Conservation (phyloP, 2,113 vertebrate genomes). For the Felis chaus region DNA sequence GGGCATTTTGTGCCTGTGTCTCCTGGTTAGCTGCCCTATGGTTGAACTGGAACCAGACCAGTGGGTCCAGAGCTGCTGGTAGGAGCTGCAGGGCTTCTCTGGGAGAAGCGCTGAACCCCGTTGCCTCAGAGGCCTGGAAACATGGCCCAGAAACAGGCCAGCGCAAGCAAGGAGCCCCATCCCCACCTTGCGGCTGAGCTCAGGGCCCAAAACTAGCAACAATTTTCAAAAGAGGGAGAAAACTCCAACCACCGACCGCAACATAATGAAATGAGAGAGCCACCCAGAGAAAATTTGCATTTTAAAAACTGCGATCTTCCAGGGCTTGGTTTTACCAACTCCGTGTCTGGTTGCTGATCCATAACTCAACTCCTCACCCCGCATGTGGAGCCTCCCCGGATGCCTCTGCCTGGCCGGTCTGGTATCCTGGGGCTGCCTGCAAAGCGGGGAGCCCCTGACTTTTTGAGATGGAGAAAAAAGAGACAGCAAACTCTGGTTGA, state of each 20-base stretch:
- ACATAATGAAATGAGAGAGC: background rate
- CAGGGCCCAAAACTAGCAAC: background rate
- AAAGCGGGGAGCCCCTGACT: background rate
- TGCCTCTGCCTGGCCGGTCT: background rate
- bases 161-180: background rate
- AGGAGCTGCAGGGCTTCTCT: background rate
- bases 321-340: background rate
- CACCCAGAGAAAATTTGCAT: background rate
- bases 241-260: background rate
- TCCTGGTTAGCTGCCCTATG: background rate
- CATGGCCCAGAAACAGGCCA: background rate
- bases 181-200: background rate
- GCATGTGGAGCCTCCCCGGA: background rate
- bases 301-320: background rate
- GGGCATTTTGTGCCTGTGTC: background rate
- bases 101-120: background rate
- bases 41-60: background rate
- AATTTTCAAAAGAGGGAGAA: conserved; percentile 1
- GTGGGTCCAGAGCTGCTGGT: background rate
- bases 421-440: background rate
- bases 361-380: background rate
- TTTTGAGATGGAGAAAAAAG: background rate
- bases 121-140: background rate
- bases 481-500: background rate
- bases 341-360: background rate